Evolutionary conservation across 2,797 vertebrate species (phyloP), one percentile per base, ranked within the genome.

Genomic region (Graptemys geographica): DNA sequence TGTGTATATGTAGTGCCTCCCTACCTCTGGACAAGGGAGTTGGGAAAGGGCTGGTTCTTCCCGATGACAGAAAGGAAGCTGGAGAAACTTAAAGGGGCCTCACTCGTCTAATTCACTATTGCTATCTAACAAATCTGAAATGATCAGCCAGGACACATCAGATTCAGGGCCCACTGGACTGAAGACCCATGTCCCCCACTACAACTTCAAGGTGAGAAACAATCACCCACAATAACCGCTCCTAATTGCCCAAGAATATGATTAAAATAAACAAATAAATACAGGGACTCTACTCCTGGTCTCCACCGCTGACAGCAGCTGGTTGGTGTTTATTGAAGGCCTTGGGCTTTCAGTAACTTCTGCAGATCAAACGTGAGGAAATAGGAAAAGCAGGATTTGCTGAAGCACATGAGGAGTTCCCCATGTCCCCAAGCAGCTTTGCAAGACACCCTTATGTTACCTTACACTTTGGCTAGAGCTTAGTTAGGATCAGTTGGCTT

Each of bases 401-500:
- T 57, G 85, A 57, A 72, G 79, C 81, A 87, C 44, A 0, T 57
- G 72, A 11, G 47, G 87, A n/a, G 81, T 83, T 89, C n/a, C 69
- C 65, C 18, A 37, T 11, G 65, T 19, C 33, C 31, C 65, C 69
- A 72, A 37, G 69, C 37, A 41, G n/a, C n/a, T 72, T 72, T 41
- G 69, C 28, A 87, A 90, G 25, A 86, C 5, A 88, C 79, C 21
- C 59, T 86, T 84, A 80, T 74, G 9, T 23, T 72, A 72, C 69
- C 69, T 72, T 72, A 23, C 10, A 41, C 69, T 72, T 65, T 78
- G 86, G 74, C 91, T 93, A 23, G 3, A 91, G 49, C 79, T 95
- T 83, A 92, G 86, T 93, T 82, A 92, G 23, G 65, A 65, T 65
- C n/a, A 85, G 56, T 72, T 51, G 47, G 87, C 92, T 92, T 2